A percentile compares a stretch with the other conserved stretches of the same genome.
Conservation (phyloP, 2,113 vertebrate species). For the Ovibos moschatus region DNA sequence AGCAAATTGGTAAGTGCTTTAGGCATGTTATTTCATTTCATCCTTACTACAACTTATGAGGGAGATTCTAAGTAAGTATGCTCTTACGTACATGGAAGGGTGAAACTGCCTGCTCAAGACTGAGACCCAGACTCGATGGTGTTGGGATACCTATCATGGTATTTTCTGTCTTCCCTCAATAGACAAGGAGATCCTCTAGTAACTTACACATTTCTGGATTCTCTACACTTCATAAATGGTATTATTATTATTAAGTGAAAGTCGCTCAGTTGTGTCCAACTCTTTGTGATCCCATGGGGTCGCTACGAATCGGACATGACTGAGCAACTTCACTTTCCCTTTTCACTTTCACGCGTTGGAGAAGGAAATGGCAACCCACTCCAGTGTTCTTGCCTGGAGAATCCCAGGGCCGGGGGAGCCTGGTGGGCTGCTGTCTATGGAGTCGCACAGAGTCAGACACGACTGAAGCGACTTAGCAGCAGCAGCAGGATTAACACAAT, state of each 20-base stretch:
- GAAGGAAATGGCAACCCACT: too few species aligned
- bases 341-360: too few species aligned
- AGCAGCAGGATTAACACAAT: neutral
- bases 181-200: neutral
- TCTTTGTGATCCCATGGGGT: neutral
- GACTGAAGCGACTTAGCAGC: too few species aligned
- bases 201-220: neutral
- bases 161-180: neutral
- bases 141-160: neutral
- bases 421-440: too few species aligned
- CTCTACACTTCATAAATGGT: neutral
- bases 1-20: neutral
- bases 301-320: accelerated
- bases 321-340: too few species aligned
- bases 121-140: neutral
- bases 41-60: neutral
- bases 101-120: neutral
- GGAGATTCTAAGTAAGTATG: neutral
- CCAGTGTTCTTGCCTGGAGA: too few species aligned
- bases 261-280: neutral
- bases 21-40: neutral
- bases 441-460: too few species aligned
- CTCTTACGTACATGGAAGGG: neutral
- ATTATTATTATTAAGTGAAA: neutral
- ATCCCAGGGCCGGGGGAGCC: too few species aligned